phyloP scores from a whole-genome alignment of 2,797 vertebrate species.

The Sebastes alutus region DNA sequence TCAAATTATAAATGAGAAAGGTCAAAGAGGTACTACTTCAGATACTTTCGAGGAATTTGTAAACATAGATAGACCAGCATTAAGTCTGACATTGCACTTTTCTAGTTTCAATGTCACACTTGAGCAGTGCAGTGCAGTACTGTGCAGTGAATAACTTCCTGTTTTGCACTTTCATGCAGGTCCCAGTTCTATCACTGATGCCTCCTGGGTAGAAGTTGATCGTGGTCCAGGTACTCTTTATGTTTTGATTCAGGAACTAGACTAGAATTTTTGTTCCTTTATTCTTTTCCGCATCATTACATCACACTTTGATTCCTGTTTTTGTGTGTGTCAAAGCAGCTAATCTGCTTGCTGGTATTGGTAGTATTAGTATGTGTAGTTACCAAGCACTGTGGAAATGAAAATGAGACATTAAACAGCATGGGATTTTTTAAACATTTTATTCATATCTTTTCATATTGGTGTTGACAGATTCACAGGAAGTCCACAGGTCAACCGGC shows the following conservation, averaged over 20 bases:
- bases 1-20: neutral
- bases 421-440: neutral
- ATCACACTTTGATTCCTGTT: slow-evolving; percentile 15
- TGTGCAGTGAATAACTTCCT: slow-evolving; percentile 8
- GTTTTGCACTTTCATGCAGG: slow-evolving; percentile 56
- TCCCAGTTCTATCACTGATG: slow-evolving; percentile 72
- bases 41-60: neutral
- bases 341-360: too few relatives aligned
- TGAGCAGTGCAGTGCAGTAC: neutral
- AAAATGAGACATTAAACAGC: neutral
- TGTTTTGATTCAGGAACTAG: slow-evolving; percentile 28
- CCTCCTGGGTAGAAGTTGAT: slow-evolving; percentile 69
- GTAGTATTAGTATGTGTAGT: neutral
- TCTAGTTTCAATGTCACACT: neutral
- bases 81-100: neutral
- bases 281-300: neutral
- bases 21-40: neutral
- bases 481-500: neutral
- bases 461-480: slow-evolving; percentile 23
- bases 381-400: neutral
- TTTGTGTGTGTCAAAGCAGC: neutral
- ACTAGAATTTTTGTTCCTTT: slow-evolving; percentile 9
- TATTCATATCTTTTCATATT: neutral
- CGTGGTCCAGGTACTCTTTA: slow-evolving; percentile 52
- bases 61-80: neutral